Evolutionary conservation across 2,888 invertebrate species (phyloP), one percentile per base, ranked within the genome.

Genomic region (Sarcophaga subvicina): DNA sequence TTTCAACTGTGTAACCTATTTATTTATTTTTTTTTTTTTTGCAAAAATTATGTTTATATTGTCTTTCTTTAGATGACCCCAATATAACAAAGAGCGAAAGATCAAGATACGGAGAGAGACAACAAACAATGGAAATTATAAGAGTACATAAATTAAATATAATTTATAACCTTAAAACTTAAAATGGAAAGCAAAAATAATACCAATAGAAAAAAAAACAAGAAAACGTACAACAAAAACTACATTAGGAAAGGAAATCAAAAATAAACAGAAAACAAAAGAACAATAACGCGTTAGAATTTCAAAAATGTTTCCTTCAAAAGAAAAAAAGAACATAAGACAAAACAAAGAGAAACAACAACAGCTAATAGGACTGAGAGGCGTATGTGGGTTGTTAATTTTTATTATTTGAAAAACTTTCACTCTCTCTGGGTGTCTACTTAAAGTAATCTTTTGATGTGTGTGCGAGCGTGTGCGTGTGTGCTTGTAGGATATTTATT

Each of bases 271-370:
- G 59, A 59, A 25, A 45, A 49, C 4, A 70, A 47, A 45, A 67
- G 14, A 14, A 67, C n/a, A 49, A 27, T 12, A 77, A 59, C 12
- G 66, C 17, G 66, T 77, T 59, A 77, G 66, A 59, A 67, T 59
- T 67, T 76, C 37, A 20, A 6, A 62, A 45, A 62, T 71, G 54
- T 10, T 70, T 25, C 2, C 3, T 3, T 17, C 17, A 54, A 54
- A 14, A 4, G 1, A 17, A 17, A 54, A 14, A 54, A 54, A 12
- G 14, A 49, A 11, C 49, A 14, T 1, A 54, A 8, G 37, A 37
- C 37, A 54, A 14, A 14, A 4, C 8, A 14, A 12, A 54, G 4
- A 14, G 14, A 12, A 54, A 12, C 54, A 17, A 54, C 4, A 49
- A 54, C n/a, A n/a, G n/a, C 12, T 49, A 27, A 25, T 47, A n/a